These are phyloP conservation scores for Ageneiosus marmoratus DNA, from an alignment of 2,113 vertebrate species.

Conservation along the genomic window DNA sequence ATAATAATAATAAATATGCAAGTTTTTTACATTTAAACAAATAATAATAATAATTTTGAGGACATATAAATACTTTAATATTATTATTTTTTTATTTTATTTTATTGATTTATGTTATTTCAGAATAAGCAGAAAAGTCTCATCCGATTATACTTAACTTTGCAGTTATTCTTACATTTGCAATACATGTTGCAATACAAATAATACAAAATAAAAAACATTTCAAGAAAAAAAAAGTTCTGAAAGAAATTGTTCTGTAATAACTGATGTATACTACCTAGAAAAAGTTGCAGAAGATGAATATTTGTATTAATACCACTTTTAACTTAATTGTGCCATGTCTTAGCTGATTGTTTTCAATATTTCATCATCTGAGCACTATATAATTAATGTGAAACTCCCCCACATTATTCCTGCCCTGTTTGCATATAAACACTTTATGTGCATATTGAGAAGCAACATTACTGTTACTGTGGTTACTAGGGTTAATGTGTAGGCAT, in stretches of 20 bases:
- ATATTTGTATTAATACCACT: not conserved
- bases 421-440: conserved; percentile 39
- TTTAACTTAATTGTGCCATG: not conserved
- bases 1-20: not conserved
- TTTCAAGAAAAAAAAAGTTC: not conserved
- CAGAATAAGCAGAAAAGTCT: not conserved
- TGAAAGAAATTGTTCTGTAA: not conserved
- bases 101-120: not conserved
- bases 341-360: not conserved
- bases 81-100: not conserved
- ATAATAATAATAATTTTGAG: no score
- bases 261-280: not conserved
- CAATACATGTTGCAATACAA: not conserved
- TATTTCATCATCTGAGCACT: conserved; percentile 16
- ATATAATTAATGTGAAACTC: conserved; percentile 43
- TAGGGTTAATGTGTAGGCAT: conserved; percentile 31
- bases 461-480: conserved; percentile 22
- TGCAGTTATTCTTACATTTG: no score
- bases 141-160: no score
- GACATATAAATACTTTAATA: not conserved
- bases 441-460: conserved; percentile 33
- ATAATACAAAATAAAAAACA: no score
- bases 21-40: not conserved
- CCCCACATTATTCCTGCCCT: conserved; percentile 16
- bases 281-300: no score